A percentile compares a stretch with the other conserved stretches of the same genome.
Evolutionary conservation across 2,113 vertebrate species (phyloP).

Genomic region (Bungarus multicinctus): DNA sequence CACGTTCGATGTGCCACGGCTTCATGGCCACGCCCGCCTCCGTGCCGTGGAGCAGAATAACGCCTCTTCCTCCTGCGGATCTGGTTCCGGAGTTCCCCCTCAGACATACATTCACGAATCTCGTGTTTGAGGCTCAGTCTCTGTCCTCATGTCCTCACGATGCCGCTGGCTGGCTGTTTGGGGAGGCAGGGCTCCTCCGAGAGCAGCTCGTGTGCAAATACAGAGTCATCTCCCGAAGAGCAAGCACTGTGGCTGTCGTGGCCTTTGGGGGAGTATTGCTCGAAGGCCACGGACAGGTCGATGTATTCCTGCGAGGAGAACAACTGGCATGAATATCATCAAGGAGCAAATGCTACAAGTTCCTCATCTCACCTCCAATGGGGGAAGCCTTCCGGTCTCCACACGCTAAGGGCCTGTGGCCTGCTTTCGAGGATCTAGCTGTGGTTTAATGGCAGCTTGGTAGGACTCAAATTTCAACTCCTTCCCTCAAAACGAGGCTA

Average conservation of each 20-base stretch:
- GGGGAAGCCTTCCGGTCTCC: not conserved
- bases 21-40: constrained; percentile 40
- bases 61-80: constrained; percentile 41
- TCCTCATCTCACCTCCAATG: not conserved
- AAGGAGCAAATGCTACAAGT: not conserved
- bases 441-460: not conserved
- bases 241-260: constrained; percentile 94
- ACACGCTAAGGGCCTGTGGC: too few relatives aligned
- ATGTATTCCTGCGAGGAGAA: constrained; percentile 79
- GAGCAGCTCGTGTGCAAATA: constrained; percentile 92
- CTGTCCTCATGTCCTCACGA: constrained; percentile 76
- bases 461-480: not conserved
- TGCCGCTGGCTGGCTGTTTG: constrained; percentile 73
- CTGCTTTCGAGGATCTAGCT: not conserved
- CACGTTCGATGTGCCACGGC: constrained; percentile 45
- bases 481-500: too few relatives aligned
- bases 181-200: constrained; percentile 87
- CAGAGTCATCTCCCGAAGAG: constrained; percentile 93
- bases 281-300: constrained; percentile 93
- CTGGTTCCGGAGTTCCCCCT: not conserved
- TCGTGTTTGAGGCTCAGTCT: fast-evolving
- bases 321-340: not conserved
- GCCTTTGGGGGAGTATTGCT: constrained; percentile 93
- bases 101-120: not conserved
- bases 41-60: constrained; percentile 36